A percentile compares a stretch with the other conserved stretches of the same genome.
phyloP scores from a whole-genome alignment of 2,888 invertebrate genomes.

The Tyria jacobaeae region DNA sequence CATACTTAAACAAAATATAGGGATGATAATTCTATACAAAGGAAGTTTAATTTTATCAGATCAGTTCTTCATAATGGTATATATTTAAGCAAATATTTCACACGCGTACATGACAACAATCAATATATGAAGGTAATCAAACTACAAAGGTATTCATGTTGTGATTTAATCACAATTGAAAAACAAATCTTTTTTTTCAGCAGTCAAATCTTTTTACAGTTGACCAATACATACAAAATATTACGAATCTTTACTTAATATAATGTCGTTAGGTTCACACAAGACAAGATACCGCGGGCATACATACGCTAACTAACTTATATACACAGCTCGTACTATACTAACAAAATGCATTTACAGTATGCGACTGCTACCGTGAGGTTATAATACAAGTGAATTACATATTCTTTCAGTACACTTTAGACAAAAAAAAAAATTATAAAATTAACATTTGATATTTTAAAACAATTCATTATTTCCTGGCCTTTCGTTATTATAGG shows the following conservation, averaged over 20 bases:
- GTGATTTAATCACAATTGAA: slow-evolving; percentile 83
- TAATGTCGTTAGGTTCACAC: slow-evolving; percentile 48
- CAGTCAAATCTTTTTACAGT: slow-evolving; percentile 49
- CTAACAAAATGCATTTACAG: slow-evolving; percentile 49
- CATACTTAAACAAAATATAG: no score
- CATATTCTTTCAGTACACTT: slow-evolving; percentile 12
- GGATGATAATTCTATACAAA: no score
- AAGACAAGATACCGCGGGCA: slow-evolving; percentile 46
- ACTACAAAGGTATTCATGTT: slow-evolving; percentile 57
- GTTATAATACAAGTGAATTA: slow-evolving; percentile 32
- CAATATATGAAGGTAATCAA: slow-evolving; percentile 44
- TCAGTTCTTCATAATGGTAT: no score
- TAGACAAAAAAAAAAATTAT: slow-evolving; percentile 3
- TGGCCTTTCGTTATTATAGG: neutral
- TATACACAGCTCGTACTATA: slow-evolving; percentile 50
- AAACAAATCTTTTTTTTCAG: slow-evolving; percentile 64
- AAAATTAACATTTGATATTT: slow-evolving; percentile 11
- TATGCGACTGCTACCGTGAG: slow-evolving; percentile 36
- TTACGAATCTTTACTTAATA: slow-evolving; percentile 61
- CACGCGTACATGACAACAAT: no score
- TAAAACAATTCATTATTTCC: slow-evolving; percentile 10
- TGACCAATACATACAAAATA: slow-evolving; percentile 59
- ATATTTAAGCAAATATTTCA: no score
- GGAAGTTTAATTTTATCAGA: no score
- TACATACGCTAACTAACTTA: slow-evolving; percentile 35